phyloP scores from a whole-genome alignment of 2,888 invertebrate species.

The Synergus japonicus region DNA sequence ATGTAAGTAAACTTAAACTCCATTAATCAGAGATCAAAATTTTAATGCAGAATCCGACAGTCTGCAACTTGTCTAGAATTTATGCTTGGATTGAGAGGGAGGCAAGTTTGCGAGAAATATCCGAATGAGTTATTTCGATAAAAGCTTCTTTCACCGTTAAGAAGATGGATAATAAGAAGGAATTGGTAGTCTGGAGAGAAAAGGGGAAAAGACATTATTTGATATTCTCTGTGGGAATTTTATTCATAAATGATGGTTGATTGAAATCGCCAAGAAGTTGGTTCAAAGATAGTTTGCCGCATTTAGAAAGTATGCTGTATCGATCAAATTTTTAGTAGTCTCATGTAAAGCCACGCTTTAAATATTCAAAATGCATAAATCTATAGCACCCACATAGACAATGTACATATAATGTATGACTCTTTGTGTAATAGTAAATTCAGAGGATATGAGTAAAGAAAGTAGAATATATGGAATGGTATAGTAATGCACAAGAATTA shows the following conservation, averaged over 20 bases:
- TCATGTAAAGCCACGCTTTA: no score
- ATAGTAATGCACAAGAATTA: constrained; percentile 19
- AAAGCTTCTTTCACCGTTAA: background rate
- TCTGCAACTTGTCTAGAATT: background rate
- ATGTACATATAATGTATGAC: no score
- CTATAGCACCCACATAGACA: no score
- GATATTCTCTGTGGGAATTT: background rate
- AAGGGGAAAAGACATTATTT: constrained; percentile 11
- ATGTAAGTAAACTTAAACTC: background rate
- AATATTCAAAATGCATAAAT: no score
- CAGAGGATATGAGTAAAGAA: background rate
- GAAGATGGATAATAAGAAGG: constrained; percentile 10
- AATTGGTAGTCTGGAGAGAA: constrained; percentile 1
- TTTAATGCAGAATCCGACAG: background rate
- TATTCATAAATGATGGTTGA: background rate
- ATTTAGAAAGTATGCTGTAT: background rate
- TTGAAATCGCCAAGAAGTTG: background rate
- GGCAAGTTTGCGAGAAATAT: constrained; percentile 25
- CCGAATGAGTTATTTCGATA: constrained; percentile 1
- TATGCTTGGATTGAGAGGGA: constrained; percentile 5
- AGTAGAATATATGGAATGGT: constrained; percentile 11
- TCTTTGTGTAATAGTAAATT: background rate
- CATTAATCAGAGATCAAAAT: background rate
- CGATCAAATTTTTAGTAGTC: no score
- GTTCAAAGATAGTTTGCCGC: background rate